phyloP scores from a whole-genome alignment of 2,888 invertebrate genomes.

The Podabrus alpinus region DNA sequence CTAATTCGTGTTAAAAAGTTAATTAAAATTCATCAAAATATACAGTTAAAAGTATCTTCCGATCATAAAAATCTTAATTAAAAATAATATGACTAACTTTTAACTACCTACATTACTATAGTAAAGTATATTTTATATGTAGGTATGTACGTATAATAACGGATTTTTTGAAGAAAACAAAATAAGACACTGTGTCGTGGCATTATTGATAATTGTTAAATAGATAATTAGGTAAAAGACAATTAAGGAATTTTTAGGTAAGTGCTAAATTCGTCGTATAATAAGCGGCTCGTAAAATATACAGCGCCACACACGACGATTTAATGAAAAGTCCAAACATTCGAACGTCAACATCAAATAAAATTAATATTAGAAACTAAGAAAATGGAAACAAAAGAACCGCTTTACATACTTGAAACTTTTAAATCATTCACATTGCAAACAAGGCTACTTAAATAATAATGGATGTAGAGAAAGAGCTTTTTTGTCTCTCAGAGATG shows the following conservation, averaged over 20 bases:
- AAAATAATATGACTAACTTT: background rate
- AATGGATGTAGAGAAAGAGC: slow-evolving; percentile 17
- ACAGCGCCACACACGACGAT: slow-evolving; percentile 43
- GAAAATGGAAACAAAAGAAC: slow-evolving; percentile 15
- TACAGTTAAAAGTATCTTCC: background rate
- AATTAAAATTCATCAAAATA: background rate
- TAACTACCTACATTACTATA: too few species aligned
- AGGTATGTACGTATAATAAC: background rate
- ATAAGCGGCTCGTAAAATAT: slow-evolving; percentile 25
- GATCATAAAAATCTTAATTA: background rate
- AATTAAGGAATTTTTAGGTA: slow-evolving; percentile 13
- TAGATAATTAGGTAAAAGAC: slow-evolving; percentile 28
- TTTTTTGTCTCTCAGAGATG: slow-evolving; percentile 20
- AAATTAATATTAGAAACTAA: slow-evolving; percentile 4
- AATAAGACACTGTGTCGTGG: background rate
- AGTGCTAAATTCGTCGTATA: slow-evolving; percentile 35
- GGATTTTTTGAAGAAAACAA: background rate
- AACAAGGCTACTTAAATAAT: slow-evolving; percentile 26
- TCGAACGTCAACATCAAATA: slow-evolving; percentile 1
- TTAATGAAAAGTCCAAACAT: slow-evolving; percentile 42
- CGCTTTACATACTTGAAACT: slow-evolving; percentile 8
- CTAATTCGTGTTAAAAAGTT: background rate
- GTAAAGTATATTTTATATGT: background rate
- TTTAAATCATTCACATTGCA: slow-evolving; percentile 10
- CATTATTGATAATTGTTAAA: background rate